Evolutionary conservation across 2,797 vertebrate species (phyloP).

Genomic region (Erithacus rubecula): DNA sequence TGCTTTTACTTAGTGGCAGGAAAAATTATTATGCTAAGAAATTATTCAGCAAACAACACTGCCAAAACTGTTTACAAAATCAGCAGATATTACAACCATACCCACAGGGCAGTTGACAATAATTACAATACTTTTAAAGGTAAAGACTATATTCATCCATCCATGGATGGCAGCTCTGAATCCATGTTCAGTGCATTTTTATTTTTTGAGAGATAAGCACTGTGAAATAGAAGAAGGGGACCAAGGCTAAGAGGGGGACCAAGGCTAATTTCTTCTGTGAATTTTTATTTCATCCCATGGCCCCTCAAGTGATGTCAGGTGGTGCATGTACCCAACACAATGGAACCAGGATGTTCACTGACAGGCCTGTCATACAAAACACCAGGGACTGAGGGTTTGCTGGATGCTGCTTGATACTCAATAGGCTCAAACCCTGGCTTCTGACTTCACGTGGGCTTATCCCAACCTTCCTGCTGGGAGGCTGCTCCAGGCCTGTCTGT

Average conservation of each 20-base stretch:
- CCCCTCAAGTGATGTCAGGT: background rate
- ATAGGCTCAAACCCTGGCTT: background rate
- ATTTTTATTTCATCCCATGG: background rate
- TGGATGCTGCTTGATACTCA: accelerated
- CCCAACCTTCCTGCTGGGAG: background rate
- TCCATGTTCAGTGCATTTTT: background rate
- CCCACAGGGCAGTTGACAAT: background rate
- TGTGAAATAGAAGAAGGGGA: background rate
- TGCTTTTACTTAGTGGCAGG: background rate
- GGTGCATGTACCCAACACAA: background rate
- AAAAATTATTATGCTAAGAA: background rate
- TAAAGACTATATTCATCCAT: background rate
- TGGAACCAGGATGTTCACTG: accelerated
- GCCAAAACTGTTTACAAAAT: slow-evolving; percentile 26
- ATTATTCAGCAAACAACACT: background rate
- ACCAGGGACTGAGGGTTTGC: background rate
- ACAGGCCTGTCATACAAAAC: background rate
- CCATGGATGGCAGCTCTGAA: background rate
- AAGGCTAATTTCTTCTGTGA: background rate
- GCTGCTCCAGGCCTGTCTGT: background rate
- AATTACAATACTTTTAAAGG: background rate
- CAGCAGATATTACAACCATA: background rate
- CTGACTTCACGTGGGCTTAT: background rate
- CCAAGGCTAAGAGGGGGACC: background rate
- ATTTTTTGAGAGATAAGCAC: background rate